These are phyloP conservation scores for Harpagoxenus sublaevis DNA, from an alignment of 2,888 invertebrate genomes.

Conservation along the genomic window DNA sequence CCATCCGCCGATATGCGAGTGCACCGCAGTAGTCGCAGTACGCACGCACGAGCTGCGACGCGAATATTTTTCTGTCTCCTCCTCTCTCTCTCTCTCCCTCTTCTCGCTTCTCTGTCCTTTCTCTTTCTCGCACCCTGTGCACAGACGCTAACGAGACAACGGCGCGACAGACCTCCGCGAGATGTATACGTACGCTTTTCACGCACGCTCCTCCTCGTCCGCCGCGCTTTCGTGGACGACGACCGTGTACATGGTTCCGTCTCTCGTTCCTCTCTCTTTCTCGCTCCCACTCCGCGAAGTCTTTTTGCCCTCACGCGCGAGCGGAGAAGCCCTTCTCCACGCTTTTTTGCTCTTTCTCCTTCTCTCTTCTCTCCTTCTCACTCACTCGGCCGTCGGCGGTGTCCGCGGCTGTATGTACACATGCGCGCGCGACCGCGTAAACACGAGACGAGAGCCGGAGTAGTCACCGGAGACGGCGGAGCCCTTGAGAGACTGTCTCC, in stretches of 20 bases:
- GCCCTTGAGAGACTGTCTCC: constrained; percentile 66
- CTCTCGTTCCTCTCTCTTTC: constrained; percentile 16
- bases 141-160: constrained; percentile 44
- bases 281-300: neutral
- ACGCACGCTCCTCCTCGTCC: constrained; percentile 32
- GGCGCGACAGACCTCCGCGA: neutral
- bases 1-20: constrained; percentile 38
- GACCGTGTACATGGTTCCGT: constrained; percentile 3
- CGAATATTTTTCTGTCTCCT: constrained; percentile 44
- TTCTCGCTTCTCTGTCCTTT: constrained; percentile 8
- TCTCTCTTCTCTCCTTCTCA: constrained; percentile 17
- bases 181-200: constrained; percentile 14
- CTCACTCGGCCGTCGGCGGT: neutral
- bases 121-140: neutral
- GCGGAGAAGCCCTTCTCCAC: constrained; percentile 24
- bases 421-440: constrained; percentile 70
- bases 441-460: constrained; percentile 64
- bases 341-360: constrained; percentile 16
- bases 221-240: constrained; percentile 27
- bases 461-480: constrained; percentile 8
- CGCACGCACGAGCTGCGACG: constrained; percentile 41
- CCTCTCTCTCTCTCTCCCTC: constrained; percentile 12
- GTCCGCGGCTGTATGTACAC: constrained; percentile 46
- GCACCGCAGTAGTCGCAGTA: neutral
- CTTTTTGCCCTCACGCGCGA: constrained; percentile 19